These are phyloP conservation scores for Hybognathus amarus DNA, from an alignment of 2,797 vertebrate genomes.

Conservation along the genomic window DNA sequence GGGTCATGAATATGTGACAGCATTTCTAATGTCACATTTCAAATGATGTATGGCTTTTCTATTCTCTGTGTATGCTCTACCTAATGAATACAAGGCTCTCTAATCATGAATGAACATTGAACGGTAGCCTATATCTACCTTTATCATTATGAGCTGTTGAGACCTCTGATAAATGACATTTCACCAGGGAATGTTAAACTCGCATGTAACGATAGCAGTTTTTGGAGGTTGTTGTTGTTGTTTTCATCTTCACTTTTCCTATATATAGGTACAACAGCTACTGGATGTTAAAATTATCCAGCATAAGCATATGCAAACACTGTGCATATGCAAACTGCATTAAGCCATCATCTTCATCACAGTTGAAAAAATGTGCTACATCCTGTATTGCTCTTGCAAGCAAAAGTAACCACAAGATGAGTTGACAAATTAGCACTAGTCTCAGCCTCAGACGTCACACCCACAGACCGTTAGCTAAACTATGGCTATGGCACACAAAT, in stretches of 20 bases:
- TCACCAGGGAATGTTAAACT: background rate
- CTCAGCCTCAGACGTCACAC: background rate
- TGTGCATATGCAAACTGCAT: background rate
- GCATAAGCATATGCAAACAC: background rate
- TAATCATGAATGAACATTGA: background rate
- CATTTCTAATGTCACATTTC: conserved; percentile 32
- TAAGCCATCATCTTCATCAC: background rate
- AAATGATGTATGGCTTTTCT: conserved; percentile 10
- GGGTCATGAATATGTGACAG: conserved; percentile 43
- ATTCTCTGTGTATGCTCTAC: background rate
- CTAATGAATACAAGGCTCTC: background rate
- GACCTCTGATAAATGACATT: too few relatives aligned
- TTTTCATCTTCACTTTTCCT: background rate
- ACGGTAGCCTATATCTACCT: background rate
- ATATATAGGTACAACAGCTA: background rate
- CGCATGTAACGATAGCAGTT: background rate
- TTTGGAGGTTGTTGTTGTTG: background rate
- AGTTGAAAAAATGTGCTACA: background rate
- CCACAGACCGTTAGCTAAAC: background rate
- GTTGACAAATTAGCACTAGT: background rate
- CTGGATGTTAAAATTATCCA: background rate
- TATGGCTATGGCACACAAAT: background rate
- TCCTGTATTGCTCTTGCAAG: background rate
- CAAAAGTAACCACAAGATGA: background rate
- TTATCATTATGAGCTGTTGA: background rate